These are phyloP conservation scores for Ceratosolen solmsi DNA, from an alignment of 1,140 invertebrate genomes.

Conservation along the genomic window DNA sequence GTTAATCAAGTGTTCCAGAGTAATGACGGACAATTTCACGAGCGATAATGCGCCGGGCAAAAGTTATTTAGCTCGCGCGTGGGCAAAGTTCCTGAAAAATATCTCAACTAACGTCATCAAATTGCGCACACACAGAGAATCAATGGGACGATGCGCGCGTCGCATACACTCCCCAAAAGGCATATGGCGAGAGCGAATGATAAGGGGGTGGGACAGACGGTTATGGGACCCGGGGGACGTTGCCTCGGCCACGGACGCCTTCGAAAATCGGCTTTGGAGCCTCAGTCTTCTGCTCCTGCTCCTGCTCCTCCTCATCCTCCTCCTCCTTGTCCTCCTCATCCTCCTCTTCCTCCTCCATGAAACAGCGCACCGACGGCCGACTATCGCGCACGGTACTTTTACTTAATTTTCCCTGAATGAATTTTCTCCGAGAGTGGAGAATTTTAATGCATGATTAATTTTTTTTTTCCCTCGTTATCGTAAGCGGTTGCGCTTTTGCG, in stretches of 20 bases:
- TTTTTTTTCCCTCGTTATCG: not conserved
- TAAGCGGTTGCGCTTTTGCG: no score
- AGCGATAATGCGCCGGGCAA: not conserved
- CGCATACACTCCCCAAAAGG: not conserved
- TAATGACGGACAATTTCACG: not conserved
- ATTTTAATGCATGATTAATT: not conserved
- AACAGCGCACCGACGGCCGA: not conserved
- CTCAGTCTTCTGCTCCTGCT: no score
- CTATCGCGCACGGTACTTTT: not conserved
- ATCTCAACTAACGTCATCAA: not conserved
- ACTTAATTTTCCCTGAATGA: not conserved
- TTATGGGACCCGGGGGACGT: constrained; percentile 70
- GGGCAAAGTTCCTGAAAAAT: not conserved
- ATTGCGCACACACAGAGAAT: not conserved
- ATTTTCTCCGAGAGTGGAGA: not conserved
- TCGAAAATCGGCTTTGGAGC: constrained; percentile 56
- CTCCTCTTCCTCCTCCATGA: not conserved
- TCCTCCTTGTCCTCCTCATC: no score
- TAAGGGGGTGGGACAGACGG: constrained; percentile 60
- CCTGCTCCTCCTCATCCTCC: no score
- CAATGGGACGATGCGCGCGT: not conserved
- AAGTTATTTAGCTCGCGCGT: not conserved
- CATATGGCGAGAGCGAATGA: constrained; percentile 63
- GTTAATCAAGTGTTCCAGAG: not conserved
- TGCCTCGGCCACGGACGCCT: constrained; percentile 61